Conservation (phyloP, 2,888 invertebrate species). For the Icerya purchasi region DNA sequence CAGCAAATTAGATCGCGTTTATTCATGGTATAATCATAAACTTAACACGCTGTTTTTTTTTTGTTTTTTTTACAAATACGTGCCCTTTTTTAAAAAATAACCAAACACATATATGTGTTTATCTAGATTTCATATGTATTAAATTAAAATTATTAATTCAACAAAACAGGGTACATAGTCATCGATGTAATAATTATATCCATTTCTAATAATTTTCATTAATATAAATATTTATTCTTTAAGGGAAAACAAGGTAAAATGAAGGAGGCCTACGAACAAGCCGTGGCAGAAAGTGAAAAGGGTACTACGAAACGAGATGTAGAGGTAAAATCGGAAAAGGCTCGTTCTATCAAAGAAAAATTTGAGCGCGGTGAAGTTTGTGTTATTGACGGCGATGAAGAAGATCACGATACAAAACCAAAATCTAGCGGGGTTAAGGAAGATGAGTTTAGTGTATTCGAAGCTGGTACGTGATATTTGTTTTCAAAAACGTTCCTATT, state of each 20-base stretch:
- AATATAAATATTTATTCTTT: too few relatives aligned
- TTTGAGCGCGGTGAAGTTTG: slow-evolving; percentile 54
- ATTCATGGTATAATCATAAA: slow-evolving; percentile 61
- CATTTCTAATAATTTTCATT: too few relatives aligned
- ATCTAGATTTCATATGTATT: too few relatives aligned
- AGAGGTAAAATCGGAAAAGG: slow-evolving; percentile 32
- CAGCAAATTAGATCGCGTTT: slow-evolving; percentile 64
- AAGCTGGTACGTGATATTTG: slow-evolving; percentile 37
- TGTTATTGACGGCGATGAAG: slow-evolving; percentile 38
- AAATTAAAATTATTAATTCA: neutral
- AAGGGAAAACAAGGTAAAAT: slow-evolving; percentile 78
- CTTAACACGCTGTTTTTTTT: too few relatives aligned
- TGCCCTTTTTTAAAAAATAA: too few relatives aligned
- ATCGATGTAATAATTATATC: slow-evolving; percentile 17
- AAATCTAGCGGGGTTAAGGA: slow-evolving; percentile 9
- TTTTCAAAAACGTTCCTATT: too few relatives aligned
- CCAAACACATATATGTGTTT: too few relatives aligned
- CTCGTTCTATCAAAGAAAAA: slow-evolving; percentile 47
- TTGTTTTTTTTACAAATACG: too few relatives aligned
- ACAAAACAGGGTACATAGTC: neutral
- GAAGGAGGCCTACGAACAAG: slow-evolving; percentile 80
- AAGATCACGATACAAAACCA: slow-evolving; percentile 22
- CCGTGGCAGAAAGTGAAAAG: slow-evolving; percentile 58
- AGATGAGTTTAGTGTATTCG: slow-evolving; percentile 49
- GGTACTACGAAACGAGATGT: slow-evolving; percentile 31